Percentiles rank a stretch among this genome's conserved stretches.
Conservation (phyloP, 2,113 vertebrate species). For the Eulemur macaco region DNA sequence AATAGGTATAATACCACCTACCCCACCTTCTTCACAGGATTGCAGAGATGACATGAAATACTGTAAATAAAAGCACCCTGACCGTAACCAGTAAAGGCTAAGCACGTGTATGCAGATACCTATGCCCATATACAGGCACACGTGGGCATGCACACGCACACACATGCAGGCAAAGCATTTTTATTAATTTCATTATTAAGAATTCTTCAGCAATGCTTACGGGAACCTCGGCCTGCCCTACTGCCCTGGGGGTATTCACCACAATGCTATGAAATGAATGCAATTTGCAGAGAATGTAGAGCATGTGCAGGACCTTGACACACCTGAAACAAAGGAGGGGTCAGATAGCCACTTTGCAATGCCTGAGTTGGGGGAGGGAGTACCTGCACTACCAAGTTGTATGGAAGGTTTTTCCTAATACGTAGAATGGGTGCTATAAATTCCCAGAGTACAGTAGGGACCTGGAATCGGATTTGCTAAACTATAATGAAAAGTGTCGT, state of each 20-base stretch:
- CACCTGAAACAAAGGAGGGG: not conserved
- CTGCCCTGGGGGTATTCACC: not conserved
- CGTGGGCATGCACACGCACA: too few relatives aligned
- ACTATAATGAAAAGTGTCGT: not conserved
- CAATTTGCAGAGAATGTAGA: not conserved
- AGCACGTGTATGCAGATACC: not conserved
- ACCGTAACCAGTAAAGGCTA: not conserved
- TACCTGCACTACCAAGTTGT: not conserved
- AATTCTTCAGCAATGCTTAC: not conserved
- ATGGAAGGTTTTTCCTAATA: not conserved
- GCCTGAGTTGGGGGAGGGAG: not conserved
- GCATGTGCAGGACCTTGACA: not conserved
- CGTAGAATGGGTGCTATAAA: not conserved
- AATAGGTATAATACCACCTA: not conserved
- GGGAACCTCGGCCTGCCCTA: not conserved
- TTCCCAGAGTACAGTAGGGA: too few relatives aligned
- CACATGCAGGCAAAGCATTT: not conserved
- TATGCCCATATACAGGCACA: not conserved
- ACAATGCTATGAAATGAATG: not conserved
- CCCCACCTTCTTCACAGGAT: not conserved
- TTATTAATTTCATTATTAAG: not conserved
- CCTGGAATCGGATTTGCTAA: not conserved
- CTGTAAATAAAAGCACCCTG: not conserved
- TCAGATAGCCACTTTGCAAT: not conserved
- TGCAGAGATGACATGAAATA: not conserved